Conservation (phyloP, 2,797 vertebrate genomes). For the Ispidina lecontei region DNA sequence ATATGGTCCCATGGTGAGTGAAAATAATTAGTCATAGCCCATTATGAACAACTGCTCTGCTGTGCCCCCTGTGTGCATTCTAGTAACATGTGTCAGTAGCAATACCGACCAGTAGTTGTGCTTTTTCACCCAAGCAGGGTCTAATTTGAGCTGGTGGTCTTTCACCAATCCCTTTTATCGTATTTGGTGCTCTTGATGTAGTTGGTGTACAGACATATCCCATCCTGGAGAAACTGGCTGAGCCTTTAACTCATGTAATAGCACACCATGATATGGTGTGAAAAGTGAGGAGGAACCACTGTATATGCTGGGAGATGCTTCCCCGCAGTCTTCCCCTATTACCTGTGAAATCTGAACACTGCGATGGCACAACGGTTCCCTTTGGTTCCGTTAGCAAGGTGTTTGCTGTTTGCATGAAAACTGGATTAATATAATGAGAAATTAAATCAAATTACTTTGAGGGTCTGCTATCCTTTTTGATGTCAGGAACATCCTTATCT, state of each 20-base stretch:
- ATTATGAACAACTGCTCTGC: neutral
- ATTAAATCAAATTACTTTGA: neutral
- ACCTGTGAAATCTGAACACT: neutral
- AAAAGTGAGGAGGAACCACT: neutral
- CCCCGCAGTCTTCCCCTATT: neutral
- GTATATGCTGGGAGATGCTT: neutral
- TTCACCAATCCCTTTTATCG: neutral
- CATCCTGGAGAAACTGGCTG: neutral
- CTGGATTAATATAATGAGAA: neutral
- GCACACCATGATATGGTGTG: neutral
- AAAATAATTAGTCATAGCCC: constrained; percentile 9
- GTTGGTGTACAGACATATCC: neutral
- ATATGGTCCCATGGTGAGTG: neutral
- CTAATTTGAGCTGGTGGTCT: neutral
- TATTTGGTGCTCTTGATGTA: neutral
- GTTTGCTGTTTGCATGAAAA: neutral
- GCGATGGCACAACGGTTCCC: neutral
- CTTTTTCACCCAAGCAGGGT: neutral
- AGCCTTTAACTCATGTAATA: neutral
- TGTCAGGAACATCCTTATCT: neutral
- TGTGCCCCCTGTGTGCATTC: neutral
- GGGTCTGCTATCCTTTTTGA: neutral
- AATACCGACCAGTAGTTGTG: neutral
- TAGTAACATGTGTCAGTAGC: neutral
- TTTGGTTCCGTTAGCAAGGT: neutral